phyloP scores from a whole-genome alignment of 2,113 vertebrate species.

The Carassius carassius region DNA sequence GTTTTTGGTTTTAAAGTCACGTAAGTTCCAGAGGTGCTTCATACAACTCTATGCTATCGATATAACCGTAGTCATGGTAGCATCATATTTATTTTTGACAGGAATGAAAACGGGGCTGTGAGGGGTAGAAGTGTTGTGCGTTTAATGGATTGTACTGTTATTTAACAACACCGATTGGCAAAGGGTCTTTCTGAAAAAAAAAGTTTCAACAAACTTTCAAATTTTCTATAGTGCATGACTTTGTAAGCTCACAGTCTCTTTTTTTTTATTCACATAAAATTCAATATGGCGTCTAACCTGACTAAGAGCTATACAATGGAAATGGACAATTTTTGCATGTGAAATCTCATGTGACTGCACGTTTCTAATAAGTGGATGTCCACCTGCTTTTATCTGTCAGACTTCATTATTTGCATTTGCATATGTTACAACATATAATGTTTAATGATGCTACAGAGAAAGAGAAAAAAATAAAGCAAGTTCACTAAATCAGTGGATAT shows the following conservation, averaged over 20 bases:
- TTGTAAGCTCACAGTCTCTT: too few relatives aligned
- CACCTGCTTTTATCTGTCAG: neutral
- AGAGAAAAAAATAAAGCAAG: neutral
- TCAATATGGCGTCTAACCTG: neutral
- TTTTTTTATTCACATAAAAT: neutral
- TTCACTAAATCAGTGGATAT: constrained; percentile 47
- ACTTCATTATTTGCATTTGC: neutral
- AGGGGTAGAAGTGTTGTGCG: too few relatives aligned
- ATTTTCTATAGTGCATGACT: too few relatives aligned
- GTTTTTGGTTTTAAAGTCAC: neutral
- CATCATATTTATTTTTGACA: neutral
- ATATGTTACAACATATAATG: neutral
- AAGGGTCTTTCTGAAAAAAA: neutral
- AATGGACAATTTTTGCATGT: too few relatives aligned
- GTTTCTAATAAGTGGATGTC: neutral
- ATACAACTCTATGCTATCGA: neutral
- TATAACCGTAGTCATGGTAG: neutral
- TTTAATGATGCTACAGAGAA: neutral
- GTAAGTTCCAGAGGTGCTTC: neutral
- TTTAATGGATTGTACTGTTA: neutral
- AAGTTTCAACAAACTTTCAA: too few relatives aligned
- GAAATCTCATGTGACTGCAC: neutral
- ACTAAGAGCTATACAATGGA: neutral
- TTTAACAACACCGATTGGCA: neutral
- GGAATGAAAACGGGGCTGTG: neutral